Base-by-base conservation (phyloP, 2,113 vertebrate genomes). In the Oreochromis aureus region DNA sequence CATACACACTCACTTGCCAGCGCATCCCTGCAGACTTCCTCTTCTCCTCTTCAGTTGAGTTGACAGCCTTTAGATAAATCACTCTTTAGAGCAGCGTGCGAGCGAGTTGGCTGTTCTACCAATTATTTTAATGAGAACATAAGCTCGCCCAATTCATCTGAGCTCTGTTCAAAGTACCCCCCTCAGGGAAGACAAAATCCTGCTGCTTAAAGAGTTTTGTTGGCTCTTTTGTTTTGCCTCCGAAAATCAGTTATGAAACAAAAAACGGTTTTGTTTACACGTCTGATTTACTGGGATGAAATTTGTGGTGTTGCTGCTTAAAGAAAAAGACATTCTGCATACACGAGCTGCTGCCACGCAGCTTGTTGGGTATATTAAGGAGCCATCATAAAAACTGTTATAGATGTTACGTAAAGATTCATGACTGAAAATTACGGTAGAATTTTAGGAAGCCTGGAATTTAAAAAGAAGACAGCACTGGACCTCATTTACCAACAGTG, bases 41-140 rank as follows among this genome's bases (percentile, higher is more conserved):
- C 61, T 53, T 69, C 86, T 79, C 59, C 80, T 84, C 81, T 83
- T 88, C 89, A 83, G 86, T 84, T 34, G 51, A 46, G 86, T 54
- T 90, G 91, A 90, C 92, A 94, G 89, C 85, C 85, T 91, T 87
- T 86, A 90, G 86, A 91, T 90, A 91, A 93, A 94, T 91, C 91
- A 88, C 71, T 90, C 73, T 53, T 83, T 59, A 12, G 83, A 89
- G 89, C 87, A 82, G 87, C 85, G 24, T 90, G 87, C 84, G 9
- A 87, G 83, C 11, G 80, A 87, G 81, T 90, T 86, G 89, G 88
- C 93, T 93, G 90, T 89, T 92, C 80, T 80, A 87, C 92, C 92
- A 92, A 93, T 94, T 93, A 92, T 93, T 94, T 92, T 92, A 92
- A 93, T 94, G 93, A 93, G 93, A 94, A 93, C 93, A 93, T 93